Conservation (phyloP, 2,888 invertebrate species). For the Lasioglossum figueresi region DNA sequence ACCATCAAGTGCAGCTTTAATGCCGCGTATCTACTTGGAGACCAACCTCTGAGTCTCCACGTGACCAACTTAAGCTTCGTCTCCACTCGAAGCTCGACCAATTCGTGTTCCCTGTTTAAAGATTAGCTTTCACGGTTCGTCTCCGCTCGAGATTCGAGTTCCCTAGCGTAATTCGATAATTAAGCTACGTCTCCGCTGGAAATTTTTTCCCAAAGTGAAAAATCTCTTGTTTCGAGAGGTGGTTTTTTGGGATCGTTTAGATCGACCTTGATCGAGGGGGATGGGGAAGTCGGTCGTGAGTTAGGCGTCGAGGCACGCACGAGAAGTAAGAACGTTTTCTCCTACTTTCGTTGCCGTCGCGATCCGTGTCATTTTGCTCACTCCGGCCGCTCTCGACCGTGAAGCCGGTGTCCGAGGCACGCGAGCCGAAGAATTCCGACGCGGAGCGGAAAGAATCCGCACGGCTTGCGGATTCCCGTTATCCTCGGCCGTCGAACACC, state of each 20-base stretch:
- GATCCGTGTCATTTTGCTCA: conserved; percentile 43
- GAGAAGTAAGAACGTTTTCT: conserved; percentile 46
- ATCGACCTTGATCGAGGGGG: conserved; percentile 24
- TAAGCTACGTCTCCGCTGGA: background rate
- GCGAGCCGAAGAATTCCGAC: conserved; percentile 39
- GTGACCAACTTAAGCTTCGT: background rate
- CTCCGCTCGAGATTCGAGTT: background rate
- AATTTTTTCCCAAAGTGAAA: background rate
- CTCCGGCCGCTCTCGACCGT: conserved; percentile 38
- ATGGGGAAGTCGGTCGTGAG: conserved; percentile 5
- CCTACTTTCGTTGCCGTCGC: conserved; percentile 56
- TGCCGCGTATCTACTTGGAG: background rate
- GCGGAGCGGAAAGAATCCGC: conserved; percentile 15
- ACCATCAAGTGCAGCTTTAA: background rate
- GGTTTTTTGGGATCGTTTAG: background rate
- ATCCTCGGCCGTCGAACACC: background rate
- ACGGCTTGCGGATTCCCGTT: background rate
- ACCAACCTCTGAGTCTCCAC: background rate
- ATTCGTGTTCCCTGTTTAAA: background rate
- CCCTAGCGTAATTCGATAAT: background rate
- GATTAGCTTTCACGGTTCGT: background rate
- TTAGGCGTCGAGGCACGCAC: background rate
- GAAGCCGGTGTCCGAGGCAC: conserved; percentile 24
- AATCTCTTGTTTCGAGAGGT: background rate
- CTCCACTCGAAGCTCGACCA: background rate